Conservation (phyloP, 2,113 vertebrate genomes). For the Grallaria varia region DNA sequence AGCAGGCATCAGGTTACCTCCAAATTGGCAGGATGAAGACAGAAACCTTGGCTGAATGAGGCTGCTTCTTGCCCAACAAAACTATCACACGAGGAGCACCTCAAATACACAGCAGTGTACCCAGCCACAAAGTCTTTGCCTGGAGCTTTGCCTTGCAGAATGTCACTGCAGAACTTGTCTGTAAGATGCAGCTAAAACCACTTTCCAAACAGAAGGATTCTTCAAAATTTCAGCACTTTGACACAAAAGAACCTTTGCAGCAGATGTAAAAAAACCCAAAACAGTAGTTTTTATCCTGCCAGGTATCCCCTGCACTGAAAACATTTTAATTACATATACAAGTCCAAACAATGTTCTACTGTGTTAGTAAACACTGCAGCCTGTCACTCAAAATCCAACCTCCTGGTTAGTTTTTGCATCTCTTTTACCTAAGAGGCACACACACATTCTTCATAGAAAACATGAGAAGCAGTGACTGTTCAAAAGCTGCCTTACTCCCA, state of each 20-base stretch:
- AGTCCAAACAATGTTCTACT: neutral
- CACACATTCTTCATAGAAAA: too few species aligned
- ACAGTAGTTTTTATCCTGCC: neutral
- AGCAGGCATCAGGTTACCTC: neutral
- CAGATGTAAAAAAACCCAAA: fast-evolving
- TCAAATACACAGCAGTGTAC: neutral
- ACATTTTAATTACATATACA: neutral
- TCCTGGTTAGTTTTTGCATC: neutral
- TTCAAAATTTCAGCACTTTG: neutral
- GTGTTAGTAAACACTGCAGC: neutral
- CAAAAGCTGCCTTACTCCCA: neutral
- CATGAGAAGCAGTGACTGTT: too few species aligned
- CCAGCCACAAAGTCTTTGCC: neutral
- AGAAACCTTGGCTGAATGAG: neutral
- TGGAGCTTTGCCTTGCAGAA: neutral
- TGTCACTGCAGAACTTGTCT: neutral
- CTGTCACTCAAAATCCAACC: neutral
- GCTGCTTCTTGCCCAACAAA: neutral
- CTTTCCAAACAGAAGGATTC: neutral
- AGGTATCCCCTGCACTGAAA: neutral
- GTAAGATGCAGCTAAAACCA: neutral
- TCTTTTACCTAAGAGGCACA: neutral
- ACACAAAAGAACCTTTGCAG: neutral
- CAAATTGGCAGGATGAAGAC: neutral
- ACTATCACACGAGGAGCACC: fast-evolving